These are phyloP conservation scores for Nothura maculosa DNA, from an alignment of 2,797 vertebrate genomes.

Conservation along the genomic window DNA sequence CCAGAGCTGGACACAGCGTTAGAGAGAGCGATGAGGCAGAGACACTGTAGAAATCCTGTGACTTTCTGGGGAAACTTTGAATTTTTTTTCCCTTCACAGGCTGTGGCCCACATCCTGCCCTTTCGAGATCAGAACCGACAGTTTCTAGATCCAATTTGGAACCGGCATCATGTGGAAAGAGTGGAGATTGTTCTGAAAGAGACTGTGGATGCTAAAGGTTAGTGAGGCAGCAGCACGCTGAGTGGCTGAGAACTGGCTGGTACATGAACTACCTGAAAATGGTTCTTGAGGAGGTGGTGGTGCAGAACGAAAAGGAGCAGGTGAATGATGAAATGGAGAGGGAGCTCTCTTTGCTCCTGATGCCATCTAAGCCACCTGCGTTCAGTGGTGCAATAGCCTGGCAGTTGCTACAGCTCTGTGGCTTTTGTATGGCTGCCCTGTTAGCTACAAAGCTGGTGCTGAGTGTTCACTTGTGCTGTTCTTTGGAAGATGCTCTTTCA, in stretches of 20 bases:
- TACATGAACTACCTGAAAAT: background rate
- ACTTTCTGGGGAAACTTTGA: background rate
- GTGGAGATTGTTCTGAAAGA: conserved; percentile 96
- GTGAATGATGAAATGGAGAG: background rate
- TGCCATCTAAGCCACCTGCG: background rate
- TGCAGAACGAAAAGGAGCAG: background rate
- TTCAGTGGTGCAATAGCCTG: background rate
- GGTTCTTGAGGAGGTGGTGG: background rate
- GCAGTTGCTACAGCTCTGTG: background rate
- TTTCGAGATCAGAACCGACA: conserved; percentile 91
- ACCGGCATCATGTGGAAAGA: conserved; percentile 91
- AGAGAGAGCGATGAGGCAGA: background rate
- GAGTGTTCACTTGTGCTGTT: background rate
- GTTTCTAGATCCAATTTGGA: conserved; percentile 92
- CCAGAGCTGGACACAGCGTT: background rate
- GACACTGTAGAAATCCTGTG: background rate
- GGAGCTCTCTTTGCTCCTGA: background rate
- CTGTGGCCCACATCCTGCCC: conserved; percentile 92
- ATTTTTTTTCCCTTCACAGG: conserved; percentile 79
- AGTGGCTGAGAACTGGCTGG: background rate
- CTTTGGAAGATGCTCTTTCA: background rate
- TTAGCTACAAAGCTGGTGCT: background rate
- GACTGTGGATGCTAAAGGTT: conserved; percentile 93
- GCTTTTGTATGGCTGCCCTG: background rate
- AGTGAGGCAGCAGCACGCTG: background rate